phyloP scores from a whole-genome alignment of 1,140 invertebrate species.

The Palaemon carinicauda region DNA sequence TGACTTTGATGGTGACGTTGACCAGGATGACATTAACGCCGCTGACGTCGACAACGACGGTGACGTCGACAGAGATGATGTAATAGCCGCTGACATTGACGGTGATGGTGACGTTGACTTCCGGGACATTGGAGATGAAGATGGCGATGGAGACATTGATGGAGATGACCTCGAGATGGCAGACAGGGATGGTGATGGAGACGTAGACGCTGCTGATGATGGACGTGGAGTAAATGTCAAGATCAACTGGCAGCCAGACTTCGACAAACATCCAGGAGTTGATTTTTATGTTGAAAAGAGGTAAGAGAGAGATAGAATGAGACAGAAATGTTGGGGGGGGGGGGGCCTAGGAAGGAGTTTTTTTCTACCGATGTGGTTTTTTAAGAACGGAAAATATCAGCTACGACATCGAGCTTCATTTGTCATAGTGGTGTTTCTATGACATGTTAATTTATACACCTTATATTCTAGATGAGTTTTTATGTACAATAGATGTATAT shows the following conservation, averaged over 20 bases:
- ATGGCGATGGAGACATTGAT: conserved; percentile 57
- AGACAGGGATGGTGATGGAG: conserved; percentile 53
- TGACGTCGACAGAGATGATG: conserved; percentile 52
- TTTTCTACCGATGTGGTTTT: no score
- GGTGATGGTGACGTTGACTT: conserved; percentile 52
- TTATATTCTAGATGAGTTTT: no score
- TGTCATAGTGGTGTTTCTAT: no score
- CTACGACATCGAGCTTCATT: no score
- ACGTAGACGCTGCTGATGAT: conserved; percentile 56
- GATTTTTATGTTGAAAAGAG: conserved; percentile 91
- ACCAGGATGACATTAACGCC: conserved; percentile 45
- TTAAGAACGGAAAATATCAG: neutral
- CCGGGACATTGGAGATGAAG: conserved; percentile 52
- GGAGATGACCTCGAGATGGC: conserved; percentile 46
- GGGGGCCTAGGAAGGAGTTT: no score
- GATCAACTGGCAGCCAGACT: conserved; percentile 81
- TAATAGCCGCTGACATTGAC: conserved; percentile 38
- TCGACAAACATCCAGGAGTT: conserved; percentile 75
- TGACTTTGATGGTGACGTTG: conserved; percentile 56
- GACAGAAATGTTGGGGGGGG: no score
- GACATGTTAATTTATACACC: no score
- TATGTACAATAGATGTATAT: no score
- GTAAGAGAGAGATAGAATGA: no score
- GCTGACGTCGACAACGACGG: conserved; percentile 58
- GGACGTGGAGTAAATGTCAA: conserved; percentile 67